A percentile compares a stretch with the other conserved stretches of the same genome.
phyloP scores from a whole-genome alignment of 1,140 invertebrate species.

The Drosophila repletoides region DNA sequence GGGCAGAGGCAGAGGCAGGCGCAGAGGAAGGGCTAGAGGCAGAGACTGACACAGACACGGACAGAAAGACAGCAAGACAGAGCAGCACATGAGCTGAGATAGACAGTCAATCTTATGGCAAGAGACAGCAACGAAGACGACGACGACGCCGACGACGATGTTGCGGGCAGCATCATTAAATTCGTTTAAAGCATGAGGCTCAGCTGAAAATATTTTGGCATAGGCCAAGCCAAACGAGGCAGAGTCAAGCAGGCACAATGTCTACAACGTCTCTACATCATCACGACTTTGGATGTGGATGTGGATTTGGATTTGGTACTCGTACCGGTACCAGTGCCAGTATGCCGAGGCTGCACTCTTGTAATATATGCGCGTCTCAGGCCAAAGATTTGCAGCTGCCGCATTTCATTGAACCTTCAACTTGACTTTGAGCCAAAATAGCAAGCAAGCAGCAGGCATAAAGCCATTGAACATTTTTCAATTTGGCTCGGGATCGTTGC shows the following conservation, averaged over 20 bases:
- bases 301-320: too few species aligned
- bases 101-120: slow-evolving; percentile 76
- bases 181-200: slow-evolving; percentile 66
- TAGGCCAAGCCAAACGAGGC: slow-evolving; percentile 27
- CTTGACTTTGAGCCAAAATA: slow-evolving; percentile 62
- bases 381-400: slow-evolving; percentile 51
- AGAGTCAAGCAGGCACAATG: slow-evolving; percentile 18
- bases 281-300: slow-evolving; percentile 65
- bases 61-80: slow-evolving; percentile 19
- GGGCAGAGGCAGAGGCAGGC: slow-evolving; percentile 27
- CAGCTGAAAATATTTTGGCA: slow-evolving; percentile 66
- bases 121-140: slow-evolving; percentile 59
- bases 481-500: slow-evolving; percentile 46
- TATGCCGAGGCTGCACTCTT: slow-evolving; percentile 21
- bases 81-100: slow-evolving; percentile 40
- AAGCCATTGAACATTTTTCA: slow-evolving; percentile 58
- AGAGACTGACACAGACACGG: slow-evolving; percentile 27
- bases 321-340: too few species aligned
- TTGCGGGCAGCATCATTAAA: slow-evolving; percentile 71
- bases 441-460: slow-evolving; percentile 15
- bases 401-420: slow-evolving; percentile 80
- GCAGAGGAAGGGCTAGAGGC: slow-evolving; percentile 35
- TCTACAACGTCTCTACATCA: slow-evolving; percentile 65
- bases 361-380: slow-evolving; percentile 71
- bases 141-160: slow-evolving; percentile 25